These are phyloP conservation scores for Lepidochitona cinerea DNA, from an alignment of 2,888 invertebrate species.

Conservation along the genomic window DNA sequence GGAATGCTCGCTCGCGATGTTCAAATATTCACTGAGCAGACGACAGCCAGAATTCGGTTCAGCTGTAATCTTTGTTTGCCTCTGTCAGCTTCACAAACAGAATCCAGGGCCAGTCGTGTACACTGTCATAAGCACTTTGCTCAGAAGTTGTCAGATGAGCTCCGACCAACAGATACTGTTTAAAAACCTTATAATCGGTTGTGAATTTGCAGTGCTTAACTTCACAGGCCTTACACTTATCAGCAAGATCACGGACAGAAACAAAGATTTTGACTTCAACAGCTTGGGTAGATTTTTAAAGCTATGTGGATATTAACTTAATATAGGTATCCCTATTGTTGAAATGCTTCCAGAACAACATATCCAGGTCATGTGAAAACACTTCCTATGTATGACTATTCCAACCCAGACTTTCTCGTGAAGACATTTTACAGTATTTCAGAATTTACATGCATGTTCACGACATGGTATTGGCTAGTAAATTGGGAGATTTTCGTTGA, in stretches of 20 bases:
- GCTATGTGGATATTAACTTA: no score
- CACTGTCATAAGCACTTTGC: neutral
- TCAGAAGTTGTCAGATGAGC: neutral
- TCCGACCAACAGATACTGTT: neutral
- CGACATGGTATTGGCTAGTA: no score
- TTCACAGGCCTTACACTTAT: neutral
- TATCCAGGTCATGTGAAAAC: no score
- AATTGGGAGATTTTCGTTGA: no score
- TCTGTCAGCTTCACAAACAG: neutral
- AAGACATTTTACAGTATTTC: no score
- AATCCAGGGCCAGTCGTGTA: neutral
- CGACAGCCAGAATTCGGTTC: neutral
- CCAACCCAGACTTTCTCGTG: no score
- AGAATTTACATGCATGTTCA: no score
- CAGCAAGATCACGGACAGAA: neutral
- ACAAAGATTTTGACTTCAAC: no score
- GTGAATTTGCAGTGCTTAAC: neutral
- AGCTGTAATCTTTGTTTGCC: neutral
- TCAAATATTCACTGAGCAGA: slow-evolving; percentile 2
- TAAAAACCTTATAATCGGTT: neutral
- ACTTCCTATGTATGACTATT: no score
- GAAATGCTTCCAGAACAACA: no score
- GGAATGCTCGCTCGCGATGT: neutral
- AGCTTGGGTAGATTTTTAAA: no score
- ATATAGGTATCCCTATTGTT: no score